Evolutionary conservation across 2,888 invertebrate species (phyloP).

Genomic region (Liopterus haemorrhoidalis): DNA sequence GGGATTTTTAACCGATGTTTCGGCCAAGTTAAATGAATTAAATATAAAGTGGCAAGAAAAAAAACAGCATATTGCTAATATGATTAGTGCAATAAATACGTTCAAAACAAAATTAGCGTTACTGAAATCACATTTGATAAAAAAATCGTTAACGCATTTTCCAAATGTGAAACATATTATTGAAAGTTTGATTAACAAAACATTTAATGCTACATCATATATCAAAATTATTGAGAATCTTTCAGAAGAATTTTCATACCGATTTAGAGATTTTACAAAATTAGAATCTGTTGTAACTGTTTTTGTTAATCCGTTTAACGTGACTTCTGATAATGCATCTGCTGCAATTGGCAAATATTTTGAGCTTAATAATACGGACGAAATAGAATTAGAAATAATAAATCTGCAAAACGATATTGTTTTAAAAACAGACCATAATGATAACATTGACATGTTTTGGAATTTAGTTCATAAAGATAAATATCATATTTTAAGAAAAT

Average conservation of each 20-base stretch:
- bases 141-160: slow-evolving; percentile 24
- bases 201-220: slow-evolving; percentile 19
- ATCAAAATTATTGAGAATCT: background rate
- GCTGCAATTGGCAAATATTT: too few species aligned
- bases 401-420: slow-evolving; percentile 14
- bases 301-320: slow-evolving; percentile 29
- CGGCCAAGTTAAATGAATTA: slow-evolving; percentile 24
- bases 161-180: slow-evolving; percentile 22
- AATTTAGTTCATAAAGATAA: too few species aligned
- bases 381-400: slow-evolving; percentile 17
- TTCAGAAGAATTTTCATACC: slow-evolving; percentile 7
- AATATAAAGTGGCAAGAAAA: slow-evolving; percentile 28
- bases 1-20: slow-evolving; percentile 28
- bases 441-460: too few species aligned
- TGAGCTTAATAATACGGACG: too few species aligned
- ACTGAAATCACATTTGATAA: slow-evolving; percentile 28
- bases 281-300: slow-evolving; percentile 21
- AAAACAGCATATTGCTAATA: slow-evolving; percentile 23
- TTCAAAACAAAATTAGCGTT: slow-evolving; percentile 27
- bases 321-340: too few species aligned
- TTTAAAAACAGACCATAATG: slow-evolving; percentile 14
- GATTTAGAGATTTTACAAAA: slow-evolving; percentile 23
- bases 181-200: slow-evolving; percentile 7
- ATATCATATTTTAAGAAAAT: too few species aligned
- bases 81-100: too few species aligned